phyloP scores from a whole-genome alignment of 2,797 vertebrate genomes.

The Rhinatrema bivittatum region DNA sequence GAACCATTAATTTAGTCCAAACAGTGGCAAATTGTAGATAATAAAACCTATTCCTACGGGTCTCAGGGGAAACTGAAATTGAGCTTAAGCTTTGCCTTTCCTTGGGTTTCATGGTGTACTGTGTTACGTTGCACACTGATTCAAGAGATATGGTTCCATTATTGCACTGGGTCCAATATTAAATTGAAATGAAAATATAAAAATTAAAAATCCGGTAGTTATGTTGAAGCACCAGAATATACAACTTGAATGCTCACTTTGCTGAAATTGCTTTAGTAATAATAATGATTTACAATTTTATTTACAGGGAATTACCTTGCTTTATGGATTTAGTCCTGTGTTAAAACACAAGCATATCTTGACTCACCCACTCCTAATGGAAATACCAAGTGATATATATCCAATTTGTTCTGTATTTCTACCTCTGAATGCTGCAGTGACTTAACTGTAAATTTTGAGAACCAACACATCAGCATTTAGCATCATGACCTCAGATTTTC shows the following conservation, averaged over 20 bases:
- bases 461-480: no score
- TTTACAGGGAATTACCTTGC: background rate
- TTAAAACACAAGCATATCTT: conserved; percentile 16
- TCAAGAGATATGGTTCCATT: conserved; percentile 6
- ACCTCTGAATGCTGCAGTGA: background rate
- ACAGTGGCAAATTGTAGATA: background rate
- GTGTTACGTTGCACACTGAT: conserved; percentile 2
- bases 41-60: conserved; percentile 11
- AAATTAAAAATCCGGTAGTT: no score
- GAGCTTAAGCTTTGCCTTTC: conserved; percentile 16
- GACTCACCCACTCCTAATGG: conserved; percentile 10
- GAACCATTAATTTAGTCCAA: conserved; percentile 26
- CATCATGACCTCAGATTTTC: no score
- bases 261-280: background rate
- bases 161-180: conserved; percentile 5
- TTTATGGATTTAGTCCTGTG: conserved; percentile 15
- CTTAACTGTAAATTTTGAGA: conserved; percentile 5
- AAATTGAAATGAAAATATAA: no score
- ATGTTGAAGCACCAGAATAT: no score
- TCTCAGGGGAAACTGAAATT: conserved; percentile 12
- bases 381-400: conserved; percentile 2
- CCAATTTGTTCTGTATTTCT: background rate
- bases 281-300: conserved; percentile 4
- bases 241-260: background rate
- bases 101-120: conserved; percentile 3